phyloP scores from a whole-genome alignment of 2,113 vertebrate species.

The Beaufortia kweichowensis region DNA sequence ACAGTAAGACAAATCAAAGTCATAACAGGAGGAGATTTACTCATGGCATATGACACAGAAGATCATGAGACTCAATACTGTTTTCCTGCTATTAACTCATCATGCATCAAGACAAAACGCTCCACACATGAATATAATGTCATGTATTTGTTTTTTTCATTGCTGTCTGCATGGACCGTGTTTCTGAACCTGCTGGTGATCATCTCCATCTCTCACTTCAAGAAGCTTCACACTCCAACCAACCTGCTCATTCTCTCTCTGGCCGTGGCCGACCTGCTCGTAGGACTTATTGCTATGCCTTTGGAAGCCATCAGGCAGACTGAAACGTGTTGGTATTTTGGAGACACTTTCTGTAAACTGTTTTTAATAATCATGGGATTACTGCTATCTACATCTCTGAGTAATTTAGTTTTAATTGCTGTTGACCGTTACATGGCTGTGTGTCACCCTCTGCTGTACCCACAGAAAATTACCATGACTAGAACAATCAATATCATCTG shows the following conservation, averaged over 20 bases:
- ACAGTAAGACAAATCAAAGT: no score
- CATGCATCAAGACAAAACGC: conserved; percentile 5
- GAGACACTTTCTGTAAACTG: conserved; percentile 54
- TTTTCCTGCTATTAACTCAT: conserved; percentile 3
- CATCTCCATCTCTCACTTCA: conserved; percentile 60
- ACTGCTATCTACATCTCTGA: conserved; percentile 58
- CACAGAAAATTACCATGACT: conserved; percentile 8
- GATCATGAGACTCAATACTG: conserved; percentile 20
- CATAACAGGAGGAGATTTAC: no score
- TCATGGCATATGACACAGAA: neutral
- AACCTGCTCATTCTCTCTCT: conserved; percentile 70
- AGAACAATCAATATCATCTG: conserved; percentile 54
- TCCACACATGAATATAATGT: neutral
- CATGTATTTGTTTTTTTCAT: neutral
- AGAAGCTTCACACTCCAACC: conserved; percentile 69
- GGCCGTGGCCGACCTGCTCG: conserved; percentile 61
- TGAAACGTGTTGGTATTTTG: conserved; percentile 64
- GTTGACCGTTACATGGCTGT: conserved; percentile 17
- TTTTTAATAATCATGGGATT: conserved; percentile 48
- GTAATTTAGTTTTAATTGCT: conserved; percentile 57
- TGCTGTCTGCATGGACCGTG: neutral
- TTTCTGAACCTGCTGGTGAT: conserved; percentile 45
- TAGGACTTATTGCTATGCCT: conserved; percentile 77
- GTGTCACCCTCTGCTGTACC: conserved; percentile 7
- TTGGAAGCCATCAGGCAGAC: conserved; percentile 57